phyloP scores from a whole-genome alignment of 2,113 vertebrate species.

The Equus quagga region DNA sequence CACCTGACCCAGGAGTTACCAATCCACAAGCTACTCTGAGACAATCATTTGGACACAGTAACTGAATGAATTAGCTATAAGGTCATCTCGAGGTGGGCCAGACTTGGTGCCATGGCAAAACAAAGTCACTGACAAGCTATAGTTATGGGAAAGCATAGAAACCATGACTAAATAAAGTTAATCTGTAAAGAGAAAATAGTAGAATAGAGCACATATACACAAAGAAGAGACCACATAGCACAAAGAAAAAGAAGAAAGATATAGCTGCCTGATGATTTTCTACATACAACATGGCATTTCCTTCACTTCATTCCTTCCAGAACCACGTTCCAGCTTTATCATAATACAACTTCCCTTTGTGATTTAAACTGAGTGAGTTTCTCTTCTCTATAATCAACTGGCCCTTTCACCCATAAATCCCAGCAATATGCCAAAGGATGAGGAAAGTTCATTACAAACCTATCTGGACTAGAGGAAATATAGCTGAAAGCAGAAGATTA shows the following conservation, averaged over 20 bases:
- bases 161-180: not conserved
- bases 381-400: not conserved
- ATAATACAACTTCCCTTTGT: not conserved
- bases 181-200: not conserved
- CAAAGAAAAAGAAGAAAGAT: not conserved
- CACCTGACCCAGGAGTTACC: not conserved
- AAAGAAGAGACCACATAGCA: not conserved
- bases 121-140: not conserved
- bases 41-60: not conserved
- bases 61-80: not conserved
- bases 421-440: not conserved
- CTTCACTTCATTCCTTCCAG: not conserved
- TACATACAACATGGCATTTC: not conserved
- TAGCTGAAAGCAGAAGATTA: not conserved
- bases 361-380: not conserved
- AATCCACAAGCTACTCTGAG: slow-evolving; percentile 21
- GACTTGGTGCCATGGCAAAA: not conserved
- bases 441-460: slow-evolving; percentile 5
- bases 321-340: not conserved
- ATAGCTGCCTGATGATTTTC: not conserved
- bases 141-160: not conserved
- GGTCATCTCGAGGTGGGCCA: not conserved
- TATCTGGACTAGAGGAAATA: slow-evolving; percentile 4
- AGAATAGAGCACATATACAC: not conserved
- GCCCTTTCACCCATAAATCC: not conserved